These are phyloP conservation scores for Sphinx pinastri DNA, from an alignment of 2,888 invertebrate genomes.

Conservation along the genomic window DNA sequence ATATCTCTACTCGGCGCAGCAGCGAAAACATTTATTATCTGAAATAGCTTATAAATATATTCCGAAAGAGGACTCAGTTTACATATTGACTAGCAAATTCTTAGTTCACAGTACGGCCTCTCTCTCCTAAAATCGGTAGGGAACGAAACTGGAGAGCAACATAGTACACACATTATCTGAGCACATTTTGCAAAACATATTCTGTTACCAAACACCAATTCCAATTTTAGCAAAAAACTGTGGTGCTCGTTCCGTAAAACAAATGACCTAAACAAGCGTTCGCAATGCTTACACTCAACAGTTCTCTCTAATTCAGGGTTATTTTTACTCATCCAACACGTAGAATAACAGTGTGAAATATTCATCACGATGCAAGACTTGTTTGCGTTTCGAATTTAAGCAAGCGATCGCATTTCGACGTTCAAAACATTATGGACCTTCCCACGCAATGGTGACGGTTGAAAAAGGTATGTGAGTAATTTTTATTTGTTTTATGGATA, in stretches of 20 bases:
- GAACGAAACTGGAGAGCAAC: neutral
- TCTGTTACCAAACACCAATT: neutral
- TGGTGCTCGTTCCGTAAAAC: conserved; percentile 13
- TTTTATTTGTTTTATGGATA: conserved; percentile 40
- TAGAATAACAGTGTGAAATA: conserved; percentile 51
- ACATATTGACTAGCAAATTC: too few species aligned
- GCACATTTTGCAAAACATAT: neutral
- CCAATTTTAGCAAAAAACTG: conserved; percentile 1
- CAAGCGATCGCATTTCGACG: conserved; percentile 48
- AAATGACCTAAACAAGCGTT: conserved; percentile 13
- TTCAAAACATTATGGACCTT: conserved; percentile 48
- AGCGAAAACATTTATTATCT: too few species aligned
- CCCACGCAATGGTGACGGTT: conserved; percentile 43
- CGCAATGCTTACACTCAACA: conserved; percentile 5
- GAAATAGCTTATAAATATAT: too few species aligned
- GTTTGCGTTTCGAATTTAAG: conserved; percentile 60
- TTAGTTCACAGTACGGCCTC: too few species aligned
- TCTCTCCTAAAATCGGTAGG: neutral
- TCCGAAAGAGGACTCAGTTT: too few species aligned
- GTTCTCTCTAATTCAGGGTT: conserved; percentile 28
- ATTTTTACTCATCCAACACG: conserved; percentile 31
- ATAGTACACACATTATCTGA: neutral
- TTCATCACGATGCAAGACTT: conserved; percentile 53
- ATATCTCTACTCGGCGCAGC: too few species aligned
- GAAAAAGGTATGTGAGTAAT: conserved; percentile 41